A percentile compares a stretch with the other conserved stretches of the same genome.
Conservation (phyloP, 2,797 vertebrate genomes). For the Borostomias antarcticus region DNA sequence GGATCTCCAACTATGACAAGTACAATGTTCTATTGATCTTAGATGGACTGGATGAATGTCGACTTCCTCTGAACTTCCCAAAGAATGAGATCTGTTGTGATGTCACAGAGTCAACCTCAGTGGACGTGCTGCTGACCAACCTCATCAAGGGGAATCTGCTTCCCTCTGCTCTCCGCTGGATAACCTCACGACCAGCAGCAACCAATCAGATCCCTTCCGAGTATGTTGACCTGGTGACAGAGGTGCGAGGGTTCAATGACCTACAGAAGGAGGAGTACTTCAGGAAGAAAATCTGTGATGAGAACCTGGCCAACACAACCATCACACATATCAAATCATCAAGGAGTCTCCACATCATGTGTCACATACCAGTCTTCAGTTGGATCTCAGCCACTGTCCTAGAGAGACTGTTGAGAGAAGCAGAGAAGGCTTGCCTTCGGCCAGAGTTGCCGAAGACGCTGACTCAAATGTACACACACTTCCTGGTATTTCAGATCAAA, state of each 20-base stretch:
- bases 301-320: slow-evolving; percentile 17
- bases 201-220: slow-evolving; percentile 40
- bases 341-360: slow-evolving; percentile 37
- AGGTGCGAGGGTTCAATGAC: slow-evolving; percentile 63
- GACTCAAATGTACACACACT: slow-evolving; percentile 41
- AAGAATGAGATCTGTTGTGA: slow-evolving; percentile 13
- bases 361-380: slow-evolving; percentile 41
- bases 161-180: slow-evolving; percentile 57
- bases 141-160: slow-evolving; percentile 60
- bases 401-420: slow-evolving; percentile 18
- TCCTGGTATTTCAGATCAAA: background rate
- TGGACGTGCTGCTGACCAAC: slow-evolving; percentile 46
- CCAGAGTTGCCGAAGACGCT: slow-evolving; percentile 32
- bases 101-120: slow-evolving; percentile 3
- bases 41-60: slow-evolving; percentile 59
- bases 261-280: slow-evolving; percentile 59
- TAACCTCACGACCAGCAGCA: slow-evolving; percentile 62
- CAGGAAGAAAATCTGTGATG: slow-evolving; percentile 36
- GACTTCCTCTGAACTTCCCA: slow-evolving; percentile 53
- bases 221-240: slow-evolving; percentile 54
- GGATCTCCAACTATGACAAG: background rate
- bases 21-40: slow-evolving; percentile 53
- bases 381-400: slow-evolving; percentile 38
- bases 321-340: slow-evolving; percentile 31
- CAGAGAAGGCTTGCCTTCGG: too few relatives aligned